Evolutionary conservation across 1,140 invertebrate species (phyloP).

Genomic region (Drosophila albomicans): DNA sequence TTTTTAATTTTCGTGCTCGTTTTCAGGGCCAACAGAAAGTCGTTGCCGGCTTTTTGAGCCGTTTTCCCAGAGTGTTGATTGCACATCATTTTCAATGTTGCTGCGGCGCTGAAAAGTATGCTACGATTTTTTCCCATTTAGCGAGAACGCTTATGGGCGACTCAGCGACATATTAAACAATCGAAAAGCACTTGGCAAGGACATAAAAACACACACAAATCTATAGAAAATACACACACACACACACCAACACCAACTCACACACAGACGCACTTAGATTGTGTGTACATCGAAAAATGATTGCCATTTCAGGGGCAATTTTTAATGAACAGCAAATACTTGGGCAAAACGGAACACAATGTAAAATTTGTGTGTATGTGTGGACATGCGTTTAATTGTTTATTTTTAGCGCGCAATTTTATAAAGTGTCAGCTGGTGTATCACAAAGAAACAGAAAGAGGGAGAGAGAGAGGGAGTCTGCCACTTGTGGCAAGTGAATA

Average conservation of each 20-base stretch:
- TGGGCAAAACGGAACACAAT: slow-evolving; percentile 7
- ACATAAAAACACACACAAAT: slow-evolving; percentile 31
- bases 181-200: slow-evolving; percentile 75
- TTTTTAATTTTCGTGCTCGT: slow-evolving; percentile 75
- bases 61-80: slow-evolving; percentile 49
- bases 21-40: slow-evolving; percentile 67
- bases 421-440: background rate
- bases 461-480: background rate
- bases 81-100: slow-evolving; percentile 74
- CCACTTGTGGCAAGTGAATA: slow-evolving; percentile 25
- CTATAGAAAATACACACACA: slow-evolving; percentile 18
- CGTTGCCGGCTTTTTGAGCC: slow-evolving; percentile 13
- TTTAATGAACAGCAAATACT: slow-evolving; percentile 77
- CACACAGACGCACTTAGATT: slow-evolving; percentile 8
- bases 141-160: slow-evolving; percentile 64
- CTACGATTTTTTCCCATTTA: slow-evolving; percentile 52
- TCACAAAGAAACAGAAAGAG: too few relatives aligned
- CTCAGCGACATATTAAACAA: slow-evolving; percentile 80
- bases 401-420: slow-evolving; percentile 30
- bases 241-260: background rate
- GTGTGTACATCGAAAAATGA: slow-evolving; percentile 51
- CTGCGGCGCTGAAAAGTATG: slow-evolving; percentile 41
- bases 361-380: slow-evolving; percentile 18
- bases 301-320: slow-evolving; percentile 77
- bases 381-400: slow-evolving; percentile 52